Evolutionary conservation across 2,797 vertebrate species (phyloP), one percentile per base, ranked within the genome.

Genomic region (Hippopotamyrus pictus): DNA sequence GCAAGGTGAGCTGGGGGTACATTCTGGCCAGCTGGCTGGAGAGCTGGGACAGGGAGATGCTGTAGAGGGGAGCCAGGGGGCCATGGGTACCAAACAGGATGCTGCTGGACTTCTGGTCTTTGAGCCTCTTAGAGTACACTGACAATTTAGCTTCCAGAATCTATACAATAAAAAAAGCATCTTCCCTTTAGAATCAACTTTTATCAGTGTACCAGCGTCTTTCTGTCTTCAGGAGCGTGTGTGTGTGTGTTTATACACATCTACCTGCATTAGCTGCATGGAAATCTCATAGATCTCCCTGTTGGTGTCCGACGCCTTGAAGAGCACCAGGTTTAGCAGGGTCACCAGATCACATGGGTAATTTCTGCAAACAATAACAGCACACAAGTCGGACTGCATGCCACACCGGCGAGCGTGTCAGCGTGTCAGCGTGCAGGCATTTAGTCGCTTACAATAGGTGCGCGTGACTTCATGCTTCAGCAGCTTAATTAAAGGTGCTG

Each of bases 221-320:
- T 12, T 37, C 12, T 37, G 29, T 8, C 11, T 19, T 6, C 5
- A 25, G 3, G 5, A 3, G 8, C 25, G 62, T 59, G 59, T 25
- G 12, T 44, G 50, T 88, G 44, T 3, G 9, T 88, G 6, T 62
- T n/a, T 29, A 57, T 82, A 14, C 41, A 12, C 89, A 73, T 94
- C 0, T 96, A 97, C 99, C 97, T 99, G 99, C 98, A 99, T 99
- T 90, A 99, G 96, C 95, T 99, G 98, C 97, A 99, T 99, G 91
- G 99, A 99, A 92, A 99, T 99, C 94, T 99, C 99, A 92, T 99
- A 99, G 91, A 99, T 98, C 92, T 99, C 99, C 92, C 98, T 96
- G 96, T 97, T 99, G 91, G 98, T 99, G 93, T 99, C 98, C 91
- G 99, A 99, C 12, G 99, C 97, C 92, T 99, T 99, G 95, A 99